Evolutionary conservation across 2,888 invertebrate species (phyloP).

Genomic region (Nowickia ferox): DNA sequence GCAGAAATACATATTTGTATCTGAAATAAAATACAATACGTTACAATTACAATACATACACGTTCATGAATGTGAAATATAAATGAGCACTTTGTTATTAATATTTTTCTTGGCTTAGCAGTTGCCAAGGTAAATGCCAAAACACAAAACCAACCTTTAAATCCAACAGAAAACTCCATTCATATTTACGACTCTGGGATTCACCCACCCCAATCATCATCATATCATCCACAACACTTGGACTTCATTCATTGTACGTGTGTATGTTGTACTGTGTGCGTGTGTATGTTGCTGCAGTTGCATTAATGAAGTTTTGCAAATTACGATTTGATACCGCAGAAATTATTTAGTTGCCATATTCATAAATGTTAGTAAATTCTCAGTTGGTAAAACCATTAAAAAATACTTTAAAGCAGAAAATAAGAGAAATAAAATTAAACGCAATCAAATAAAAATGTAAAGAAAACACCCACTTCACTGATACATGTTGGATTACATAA

Average conservation of each 20-base stretch:
- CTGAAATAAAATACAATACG: slow-evolving; percentile 39
- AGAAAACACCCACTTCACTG: slow-evolving; percentile 65
- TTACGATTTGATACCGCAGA: slow-evolving; percentile 67
- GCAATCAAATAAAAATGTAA: slow-evolving; percentile 61
- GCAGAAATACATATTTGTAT: not conserved
- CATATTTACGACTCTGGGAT: slow-evolving; percentile 32
- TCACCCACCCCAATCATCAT: slow-evolving; percentile 37
- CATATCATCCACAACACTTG: slow-evolving; percentile 26
- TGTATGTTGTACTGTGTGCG: too few relatives aligned
- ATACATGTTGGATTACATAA: not conserved
- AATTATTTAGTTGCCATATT: slow-evolving; percentile 66
- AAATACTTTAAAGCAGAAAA: slow-evolving; percentile 2
- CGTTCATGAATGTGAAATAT: slow-evolving; percentile 42
- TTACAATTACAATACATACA: slow-evolving; percentile 59
- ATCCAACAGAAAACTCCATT: slow-evolving; percentile 50
- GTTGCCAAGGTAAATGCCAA: slow-evolving; percentile 74
- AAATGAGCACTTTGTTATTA: slow-evolving; percentile 49
- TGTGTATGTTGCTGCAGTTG: not conserved
- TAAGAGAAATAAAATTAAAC: slow-evolving; percentile 49
- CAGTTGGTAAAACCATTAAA: slow-evolving; percentile 62
- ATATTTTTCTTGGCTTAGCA: slow-evolving; percentile 12
- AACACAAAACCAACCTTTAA: slow-evolving; percentile 72
- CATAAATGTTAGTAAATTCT: slow-evolving; percentile 72
- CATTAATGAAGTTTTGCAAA: slow-evolving; percentile 52
- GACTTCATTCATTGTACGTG: slow-evolving; percentile 23